These are phyloP conservation scores for Coleophora flavipennella DNA, from an alignment of 2,888 invertebrate genomes.

Conservation along the genomic window DNA sequence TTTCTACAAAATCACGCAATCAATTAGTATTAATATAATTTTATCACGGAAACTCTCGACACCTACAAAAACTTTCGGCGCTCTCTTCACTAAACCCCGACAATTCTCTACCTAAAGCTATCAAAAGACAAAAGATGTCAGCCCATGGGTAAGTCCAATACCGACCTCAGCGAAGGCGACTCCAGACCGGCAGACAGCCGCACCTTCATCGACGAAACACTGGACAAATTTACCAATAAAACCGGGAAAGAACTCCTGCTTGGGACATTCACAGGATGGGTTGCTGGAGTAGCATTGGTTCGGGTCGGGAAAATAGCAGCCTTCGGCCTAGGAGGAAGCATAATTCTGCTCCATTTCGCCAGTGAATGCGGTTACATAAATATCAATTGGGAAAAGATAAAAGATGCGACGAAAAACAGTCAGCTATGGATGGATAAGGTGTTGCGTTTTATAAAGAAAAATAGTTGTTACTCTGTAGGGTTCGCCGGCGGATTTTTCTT, in stretches of 20 bases:
- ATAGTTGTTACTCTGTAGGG: conserved; percentile 81
- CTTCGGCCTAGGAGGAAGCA: conserved; percentile 88
- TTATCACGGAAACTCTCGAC: too few relatives aligned
- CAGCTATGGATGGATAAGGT: conserved; percentile 81
- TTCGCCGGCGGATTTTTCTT: conserved; percentile 89
- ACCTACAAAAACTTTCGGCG: too few relatives aligned
- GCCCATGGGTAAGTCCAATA: conserved; percentile 36
- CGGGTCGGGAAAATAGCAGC: conserved; percentile 92
- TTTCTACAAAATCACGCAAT: neutral
- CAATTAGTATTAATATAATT: too few relatives aligned
- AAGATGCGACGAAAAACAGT: conserved; percentile 80
- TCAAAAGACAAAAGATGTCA: conserved; percentile 19
- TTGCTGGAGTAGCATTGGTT: conserved; percentile 81
- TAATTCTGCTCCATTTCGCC: conserved; percentile 89
- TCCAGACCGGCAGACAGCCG: conserved; percentile 27
- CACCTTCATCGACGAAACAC: conserved; percentile 30
- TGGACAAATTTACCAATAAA: conserved; percentile 32
- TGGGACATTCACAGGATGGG: conserved; percentile 66
- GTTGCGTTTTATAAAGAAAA: conserved; percentile 73
- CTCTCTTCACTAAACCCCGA: neutral
- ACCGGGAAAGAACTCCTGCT: conserved; percentile 39
- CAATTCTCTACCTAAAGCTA: conserved; percentile 10
- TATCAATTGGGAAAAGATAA: conserved; percentile 89
- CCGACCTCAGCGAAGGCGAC: conserved; percentile 22
- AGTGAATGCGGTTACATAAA: conserved; percentile 90